phyloP scores from a whole-genome alignment of 2,797 vertebrate genomes.

The Busarellus nigricollis region DNA sequence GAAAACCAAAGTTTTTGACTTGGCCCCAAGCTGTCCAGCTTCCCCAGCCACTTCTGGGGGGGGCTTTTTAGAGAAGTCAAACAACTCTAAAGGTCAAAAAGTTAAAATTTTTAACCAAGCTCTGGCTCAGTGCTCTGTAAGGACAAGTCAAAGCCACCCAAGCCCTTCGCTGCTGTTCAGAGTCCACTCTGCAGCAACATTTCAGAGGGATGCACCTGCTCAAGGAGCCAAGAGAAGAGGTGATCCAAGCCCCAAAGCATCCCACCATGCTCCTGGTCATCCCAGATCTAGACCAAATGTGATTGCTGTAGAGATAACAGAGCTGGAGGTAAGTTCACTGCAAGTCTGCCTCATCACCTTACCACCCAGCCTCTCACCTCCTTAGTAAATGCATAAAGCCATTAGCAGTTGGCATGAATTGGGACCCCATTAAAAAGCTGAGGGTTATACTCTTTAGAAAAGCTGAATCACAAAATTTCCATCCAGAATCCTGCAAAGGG shows the following conservation, averaged over 20 bases:
- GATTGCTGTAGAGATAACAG: background rate
- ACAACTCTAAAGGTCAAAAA: background rate
- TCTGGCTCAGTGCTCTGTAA: background rate
- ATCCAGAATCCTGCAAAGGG: background rate
- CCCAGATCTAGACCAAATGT: background rate
- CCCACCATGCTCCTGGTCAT: background rate
- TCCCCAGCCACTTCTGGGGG: background rate
- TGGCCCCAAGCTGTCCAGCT: background rate
- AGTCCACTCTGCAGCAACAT: background rate
- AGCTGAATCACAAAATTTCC: background rate
- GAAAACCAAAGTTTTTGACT: background rate
- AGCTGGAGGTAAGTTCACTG: background rate
- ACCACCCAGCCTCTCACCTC: background rate
- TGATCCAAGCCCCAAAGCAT: background rate
- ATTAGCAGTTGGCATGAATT: background rate
- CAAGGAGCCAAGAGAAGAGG: background rate
- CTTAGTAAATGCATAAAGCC: background rate
- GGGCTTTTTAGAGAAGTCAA: background rate
- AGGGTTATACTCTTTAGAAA: background rate
- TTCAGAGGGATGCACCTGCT: background rate
- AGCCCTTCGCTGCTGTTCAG: background rate
- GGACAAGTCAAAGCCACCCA: background rate
- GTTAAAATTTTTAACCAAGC: background rate
- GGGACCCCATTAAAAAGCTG: background rate
- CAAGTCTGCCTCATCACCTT: background rate